These are phyloP conservation scores for Notechis scutatus DNA, from an alignment of 2,113 vertebrate species.

Conservation along the genomic window DNA sequence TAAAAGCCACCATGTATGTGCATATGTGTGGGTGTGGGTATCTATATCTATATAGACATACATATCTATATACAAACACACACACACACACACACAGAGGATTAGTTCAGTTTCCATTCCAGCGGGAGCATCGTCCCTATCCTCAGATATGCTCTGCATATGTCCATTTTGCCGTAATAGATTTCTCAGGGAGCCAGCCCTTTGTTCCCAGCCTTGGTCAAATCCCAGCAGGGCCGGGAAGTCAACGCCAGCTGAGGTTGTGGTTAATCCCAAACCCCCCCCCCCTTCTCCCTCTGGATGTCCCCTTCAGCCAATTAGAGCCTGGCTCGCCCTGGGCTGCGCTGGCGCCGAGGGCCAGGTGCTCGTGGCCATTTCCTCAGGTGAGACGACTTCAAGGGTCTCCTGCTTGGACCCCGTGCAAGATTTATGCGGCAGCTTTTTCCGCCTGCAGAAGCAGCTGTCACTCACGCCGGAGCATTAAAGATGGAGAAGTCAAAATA, in stretches of 20 bases:
- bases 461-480: not conserved
- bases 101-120: not conserved
- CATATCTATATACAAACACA: no score
- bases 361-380: slow-evolving; percentile 37
- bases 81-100: not conserved
- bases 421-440: slow-evolving; percentile 16
- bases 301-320: slow-evolving; percentile 42
- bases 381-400: slow-evolving; percentile 19
- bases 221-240: slow-evolving; percentile 23
- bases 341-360: slow-evolving; percentile 29
- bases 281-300: slow-evolving; percentile 1
- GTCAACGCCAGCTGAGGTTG: slow-evolving; percentile 18
- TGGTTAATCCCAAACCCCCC: not conserved
- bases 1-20: no score
- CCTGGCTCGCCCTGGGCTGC: slow-evolving; percentile 28
- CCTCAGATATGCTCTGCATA: not conserved
- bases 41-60: no score
- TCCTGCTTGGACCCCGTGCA: not conserved
- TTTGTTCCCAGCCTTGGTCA: slow-evolving; percentile 21
- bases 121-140: not conserved
- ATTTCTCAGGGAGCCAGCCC: slow-evolving; percentile 45
- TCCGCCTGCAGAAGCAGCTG: not conserved
- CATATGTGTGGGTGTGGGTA: no score
- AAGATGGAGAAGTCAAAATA: not conserved
- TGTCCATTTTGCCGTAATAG: not conserved